These are phyloP conservation scores for Chelonus formosanus DNA, from an alignment of 2,888 invertebrate genomes.

Conservation along the genomic window DNA sequence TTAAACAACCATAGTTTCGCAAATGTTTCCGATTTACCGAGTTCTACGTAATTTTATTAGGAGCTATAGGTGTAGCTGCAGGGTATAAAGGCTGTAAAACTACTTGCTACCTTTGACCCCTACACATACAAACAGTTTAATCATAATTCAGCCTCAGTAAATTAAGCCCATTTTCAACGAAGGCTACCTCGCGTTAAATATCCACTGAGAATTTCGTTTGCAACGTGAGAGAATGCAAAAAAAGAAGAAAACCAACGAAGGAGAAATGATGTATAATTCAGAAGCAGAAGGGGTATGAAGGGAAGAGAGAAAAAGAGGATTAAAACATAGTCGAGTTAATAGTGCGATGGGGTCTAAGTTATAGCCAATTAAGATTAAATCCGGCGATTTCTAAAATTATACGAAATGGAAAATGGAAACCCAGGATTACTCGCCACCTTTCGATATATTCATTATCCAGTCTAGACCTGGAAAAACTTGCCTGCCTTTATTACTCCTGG, in stretches of 20 bases:
- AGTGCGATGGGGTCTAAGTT: slow-evolving; percentile 41
- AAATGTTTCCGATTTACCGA: slow-evolving; percentile 43
- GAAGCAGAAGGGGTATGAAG: slow-evolving; percentile 15
- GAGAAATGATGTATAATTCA: slow-evolving; percentile 19
- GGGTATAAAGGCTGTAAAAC: not conserved
- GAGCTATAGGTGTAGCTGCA: not conserved
- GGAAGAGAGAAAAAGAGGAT: slow-evolving; percentile 35
- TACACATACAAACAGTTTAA: slow-evolving; percentile 48
- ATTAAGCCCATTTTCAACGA: slow-evolving; percentile 49
- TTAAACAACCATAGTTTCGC: slow-evolving; percentile 45
- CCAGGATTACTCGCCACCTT: slow-evolving; percentile 31
- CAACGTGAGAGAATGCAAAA: slow-evolving; percentile 13
- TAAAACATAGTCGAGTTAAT: slow-evolving; percentile 41
- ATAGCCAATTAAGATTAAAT: slow-evolving; percentile 51
- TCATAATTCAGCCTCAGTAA: slow-evolving; percentile 50
- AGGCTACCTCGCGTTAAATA: slow-evolving; percentile 18
- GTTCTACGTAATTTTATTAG: slow-evolving; percentile 27
- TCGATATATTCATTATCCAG: slow-evolving; percentile 44
- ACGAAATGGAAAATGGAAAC: slow-evolving; percentile 40
- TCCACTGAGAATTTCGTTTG: slow-evolving; percentile 7
- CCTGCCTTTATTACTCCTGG: slow-evolving; percentile 3
- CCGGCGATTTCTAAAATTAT: slow-evolving; percentile 46
- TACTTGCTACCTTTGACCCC: not conserved
- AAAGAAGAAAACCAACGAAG: slow-evolving; percentile 16
- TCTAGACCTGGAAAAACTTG: slow-evolving; percentile 33